These are phyloP conservation scores for Etheostoma cragini DNA, from an alignment of 2,113 vertebrate species.

Conservation along the genomic window DNA sequence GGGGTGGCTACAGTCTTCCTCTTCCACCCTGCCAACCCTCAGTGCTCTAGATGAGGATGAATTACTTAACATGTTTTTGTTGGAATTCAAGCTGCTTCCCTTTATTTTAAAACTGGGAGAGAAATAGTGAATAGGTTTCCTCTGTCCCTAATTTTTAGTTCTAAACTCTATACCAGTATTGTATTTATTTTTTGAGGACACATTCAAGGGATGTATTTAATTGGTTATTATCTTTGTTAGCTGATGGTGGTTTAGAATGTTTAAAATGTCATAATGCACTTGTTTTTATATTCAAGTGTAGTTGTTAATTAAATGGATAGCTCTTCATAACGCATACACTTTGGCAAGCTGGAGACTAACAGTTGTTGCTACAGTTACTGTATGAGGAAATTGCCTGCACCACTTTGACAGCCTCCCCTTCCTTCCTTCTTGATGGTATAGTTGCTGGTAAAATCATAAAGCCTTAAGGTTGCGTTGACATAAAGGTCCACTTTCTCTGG, in stretches of 20 bases:
- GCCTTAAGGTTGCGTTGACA: conserved; percentile 10
- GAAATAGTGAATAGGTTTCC: neutral
- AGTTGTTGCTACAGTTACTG: neutral
- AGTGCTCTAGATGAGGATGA: neutral
- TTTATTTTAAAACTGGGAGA: neutral
- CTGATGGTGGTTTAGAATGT: neutral
- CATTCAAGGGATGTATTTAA: too few relatives aligned
- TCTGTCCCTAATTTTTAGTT: neutral
- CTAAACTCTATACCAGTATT: neutral
- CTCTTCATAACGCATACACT: neutral
- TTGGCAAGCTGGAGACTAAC: neutral
- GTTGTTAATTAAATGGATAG: neutral
- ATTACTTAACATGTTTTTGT: neutral
- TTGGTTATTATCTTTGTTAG: neutral
- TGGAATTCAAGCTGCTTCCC: conserved; percentile 5
- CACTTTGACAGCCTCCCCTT: neutral
- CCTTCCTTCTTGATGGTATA: neutral
- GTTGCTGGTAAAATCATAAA: conserved; percentile 23
- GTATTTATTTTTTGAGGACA: too few relatives aligned
- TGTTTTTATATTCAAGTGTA: neutral
- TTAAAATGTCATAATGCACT: neutral
- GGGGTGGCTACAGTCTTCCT: conserved; percentile 1
- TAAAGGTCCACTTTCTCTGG: neutral
- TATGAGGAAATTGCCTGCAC: neutral
- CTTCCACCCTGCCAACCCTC: neutral